Evolutionary conservation across 2,113 vertebrate genomes (phyloP).

Genomic region (Garra rufa): DNA sequence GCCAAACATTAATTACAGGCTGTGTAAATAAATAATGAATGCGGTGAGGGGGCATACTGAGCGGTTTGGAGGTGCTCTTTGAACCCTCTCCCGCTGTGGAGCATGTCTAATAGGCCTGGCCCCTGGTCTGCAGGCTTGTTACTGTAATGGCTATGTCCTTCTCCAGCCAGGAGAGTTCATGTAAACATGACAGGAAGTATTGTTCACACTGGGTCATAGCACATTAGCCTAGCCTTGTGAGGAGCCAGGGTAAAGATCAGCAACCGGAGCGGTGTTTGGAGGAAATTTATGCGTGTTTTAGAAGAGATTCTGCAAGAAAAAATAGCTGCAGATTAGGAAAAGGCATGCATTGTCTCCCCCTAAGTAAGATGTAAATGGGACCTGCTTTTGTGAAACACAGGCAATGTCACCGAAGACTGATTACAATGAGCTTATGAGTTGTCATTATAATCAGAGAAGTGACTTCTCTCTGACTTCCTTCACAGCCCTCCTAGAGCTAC

Average conservation of each 20-base stretch:
- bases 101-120: slow-evolving; percentile 32
- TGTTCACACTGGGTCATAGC: slow-evolving; percentile 17
- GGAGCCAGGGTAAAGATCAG: not conserved
- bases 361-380: not conserved
- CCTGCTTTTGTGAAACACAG: not conserved
- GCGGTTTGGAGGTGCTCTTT: slow-evolving; percentile 57
- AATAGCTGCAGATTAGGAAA: not conserved
- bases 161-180: slow-evolving; percentile 22
- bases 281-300: not conserved
- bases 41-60: slow-evolving; percentile 60
- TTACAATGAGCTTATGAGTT: slow-evolving; percentile 9
- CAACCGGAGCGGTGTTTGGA: not conserved
- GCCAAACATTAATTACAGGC: slow-evolving; percentile 60
- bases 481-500: not conserved
- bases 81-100: slow-evolving; percentile 47
- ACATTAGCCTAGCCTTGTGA: slow-evolving; percentile 16
- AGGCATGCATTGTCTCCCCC: not conserved
- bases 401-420: slow-evolving; percentile 9
- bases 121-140: slow-evolving; percentile 29
- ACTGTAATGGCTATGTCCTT: slow-evolving; percentile 43
- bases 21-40: slow-evolving; percentile 59
- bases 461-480: not conserved
- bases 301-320: not conserved
- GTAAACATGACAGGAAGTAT: slow-evolving; percentile 33
- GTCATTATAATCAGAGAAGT: slow-evolving; percentile 41